Evolutionary conservation across 1,140 invertebrate species (phyloP), one percentile per base, ranked within the genome.

Genomic region (Pollicipes pollicipes): DNA sequence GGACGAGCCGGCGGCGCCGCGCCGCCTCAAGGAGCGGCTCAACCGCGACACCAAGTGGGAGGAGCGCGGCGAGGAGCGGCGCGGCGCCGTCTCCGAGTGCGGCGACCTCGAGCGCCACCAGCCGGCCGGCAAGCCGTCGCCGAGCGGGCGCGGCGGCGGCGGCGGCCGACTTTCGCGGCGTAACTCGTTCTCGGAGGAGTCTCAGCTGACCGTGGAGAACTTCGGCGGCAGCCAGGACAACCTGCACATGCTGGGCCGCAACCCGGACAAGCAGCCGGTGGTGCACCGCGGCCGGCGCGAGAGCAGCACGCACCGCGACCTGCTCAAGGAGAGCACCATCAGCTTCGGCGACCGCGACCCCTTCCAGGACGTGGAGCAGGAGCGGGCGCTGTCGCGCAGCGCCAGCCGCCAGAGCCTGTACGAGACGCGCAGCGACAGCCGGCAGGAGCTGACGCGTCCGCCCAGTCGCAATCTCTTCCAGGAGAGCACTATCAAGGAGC

Each of bases 141-240:
- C 29, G 45, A 72, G 69, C 68, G 72, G 73, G 64, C 66, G 72
- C 35, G 69, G 74, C 67, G 69, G 82, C 37, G 88, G 86, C 75
- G 91, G 88, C 78, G 91, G 89, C 68, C 83, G 91, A 67, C 84
- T 91, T 32, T 93, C 90, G 17, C 82, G 91, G 37, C 83, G 90
- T 67, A 91, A 91, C 78, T 93, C 90, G 66, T 83, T 90, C 68
- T 87, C 93, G 77, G 78, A 78, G 24, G 91, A 93, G 77, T 93
- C 90, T 32, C 81, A 81, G 79, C 80, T 95, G 72, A 93, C 91
- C 0, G 88, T 93, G 32, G 91, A 95, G 82, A 93, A 95, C 80
- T 93, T 95, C 81, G 91, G 91, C 32, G 91, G 90, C 86, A 77
- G 77, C 58, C 89, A 91, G 83, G 90, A 83, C 77, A 87, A 86